Conservation (phyloP, 2,797 vertebrate genomes). For the Lagorchestes hirsutus region DNA sequence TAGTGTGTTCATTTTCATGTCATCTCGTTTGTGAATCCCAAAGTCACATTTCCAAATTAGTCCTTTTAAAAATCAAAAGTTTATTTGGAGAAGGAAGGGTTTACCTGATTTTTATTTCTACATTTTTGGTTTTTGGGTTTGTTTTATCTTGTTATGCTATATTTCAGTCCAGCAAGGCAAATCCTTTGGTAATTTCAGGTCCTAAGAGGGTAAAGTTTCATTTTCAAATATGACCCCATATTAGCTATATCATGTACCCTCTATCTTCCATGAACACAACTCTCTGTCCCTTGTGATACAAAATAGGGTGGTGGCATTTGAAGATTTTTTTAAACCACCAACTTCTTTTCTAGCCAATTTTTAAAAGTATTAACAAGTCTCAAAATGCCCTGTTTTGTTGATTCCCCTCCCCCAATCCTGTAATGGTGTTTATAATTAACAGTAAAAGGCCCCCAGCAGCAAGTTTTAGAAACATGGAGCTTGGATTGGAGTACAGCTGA, state of each 20-base stretch:
- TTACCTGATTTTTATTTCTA: slow-evolving; percentile 22
- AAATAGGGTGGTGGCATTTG: slow-evolving; percentile 13
- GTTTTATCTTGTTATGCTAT: background rate
- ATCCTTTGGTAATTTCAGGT: slow-evolving; percentile 5
- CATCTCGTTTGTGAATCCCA: background rate
- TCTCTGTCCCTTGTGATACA: background rate
- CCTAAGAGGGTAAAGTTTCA: slow-evolving; percentile 35
- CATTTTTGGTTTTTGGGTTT: background rate
- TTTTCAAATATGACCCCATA: background rate
- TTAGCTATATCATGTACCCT: background rate
- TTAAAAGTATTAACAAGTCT: slow-evolving; percentile 1
- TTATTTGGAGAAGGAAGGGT: slow-evolving; percentile 1
- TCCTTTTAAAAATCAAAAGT: slow-evolving; percentile 43
- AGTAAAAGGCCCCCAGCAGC: slow-evolving; percentile 30
- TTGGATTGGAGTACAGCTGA: slow-evolving; percentile 4
- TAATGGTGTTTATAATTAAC: slow-evolving; percentile 22
- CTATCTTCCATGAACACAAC: background rate
- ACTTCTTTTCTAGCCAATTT: background rate
- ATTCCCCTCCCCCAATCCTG: background rate
- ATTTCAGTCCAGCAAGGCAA: background rate
- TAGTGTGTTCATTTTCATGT: slow-evolving; percentile 22
- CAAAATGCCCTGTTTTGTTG: slow-evolving; percentile 19
- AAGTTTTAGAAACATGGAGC: background rate
- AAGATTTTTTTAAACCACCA: slow-evolving; percentile 17
- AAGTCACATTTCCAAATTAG: slow-evolving; percentile 27